phyloP scores from a whole-genome alignment of 2,113 vertebrate species.

The Phylloscopus trochilus region DNA sequence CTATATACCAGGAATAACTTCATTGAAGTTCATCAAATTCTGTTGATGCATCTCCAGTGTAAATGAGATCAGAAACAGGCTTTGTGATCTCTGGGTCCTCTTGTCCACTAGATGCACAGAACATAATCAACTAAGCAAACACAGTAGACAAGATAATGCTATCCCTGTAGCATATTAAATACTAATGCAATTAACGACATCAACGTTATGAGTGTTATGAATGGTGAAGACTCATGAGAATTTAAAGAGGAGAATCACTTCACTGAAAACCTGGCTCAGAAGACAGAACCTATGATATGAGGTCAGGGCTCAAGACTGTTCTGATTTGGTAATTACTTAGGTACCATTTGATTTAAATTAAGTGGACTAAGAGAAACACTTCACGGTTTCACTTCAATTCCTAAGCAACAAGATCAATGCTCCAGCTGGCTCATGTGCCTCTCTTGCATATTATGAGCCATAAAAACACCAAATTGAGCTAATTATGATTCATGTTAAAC shows the following conservation, averaged over 20 bases:
- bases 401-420: neutral
- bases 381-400: neutral
- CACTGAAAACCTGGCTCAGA: neutral
- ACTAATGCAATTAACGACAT: neutral
- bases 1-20: neutral
- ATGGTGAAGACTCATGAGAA: neutral
- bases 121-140: neutral
- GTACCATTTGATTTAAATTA: neutral
- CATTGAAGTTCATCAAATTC: neutral
- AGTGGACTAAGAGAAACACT: neutral
- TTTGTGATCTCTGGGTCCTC: neutral
- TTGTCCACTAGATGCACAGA: neutral
- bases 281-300: neutral
- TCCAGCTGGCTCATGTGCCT: neutral
- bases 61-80: neutral
- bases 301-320: neutral
- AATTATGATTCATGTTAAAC: slow-evolving; percentile 23
- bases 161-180: neutral
- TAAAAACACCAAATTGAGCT: neutral
- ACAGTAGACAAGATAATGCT: neutral
- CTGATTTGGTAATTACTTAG: neutral
- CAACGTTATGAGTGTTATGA: neutral
- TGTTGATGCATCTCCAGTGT: neutral
- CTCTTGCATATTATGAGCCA: neutral
- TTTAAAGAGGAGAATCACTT: neutral